Conservation (phyloP, 2,113 vertebrate genomes). For the Salvator merianae region DNA sequence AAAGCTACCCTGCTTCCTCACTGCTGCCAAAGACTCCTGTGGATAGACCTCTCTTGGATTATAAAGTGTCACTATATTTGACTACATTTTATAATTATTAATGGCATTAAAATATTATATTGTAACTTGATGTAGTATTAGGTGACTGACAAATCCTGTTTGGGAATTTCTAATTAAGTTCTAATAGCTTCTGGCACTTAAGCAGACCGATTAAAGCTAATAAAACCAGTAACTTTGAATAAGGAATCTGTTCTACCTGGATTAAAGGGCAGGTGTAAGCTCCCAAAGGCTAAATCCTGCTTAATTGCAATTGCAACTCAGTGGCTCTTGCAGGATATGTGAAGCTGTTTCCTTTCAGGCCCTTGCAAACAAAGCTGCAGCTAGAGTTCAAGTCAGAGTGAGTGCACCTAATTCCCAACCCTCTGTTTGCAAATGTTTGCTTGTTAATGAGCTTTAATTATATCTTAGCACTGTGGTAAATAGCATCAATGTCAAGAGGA, state of each 20-base stretch:
- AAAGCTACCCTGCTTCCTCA: background rate
- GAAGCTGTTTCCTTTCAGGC: background rate
- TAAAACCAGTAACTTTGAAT: constrained; percentile 16
- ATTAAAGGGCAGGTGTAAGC: constrained; percentile 16
- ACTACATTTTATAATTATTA: constrained; percentile 7
- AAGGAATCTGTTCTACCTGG: background rate
- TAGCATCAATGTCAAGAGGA: background rate
- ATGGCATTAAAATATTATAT: constrained; percentile 26
- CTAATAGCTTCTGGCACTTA: constrained; percentile 17
- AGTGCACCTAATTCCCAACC: background rate
- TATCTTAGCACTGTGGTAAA: background rate
- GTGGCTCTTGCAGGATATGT: background rate
- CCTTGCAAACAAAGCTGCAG: background rate
- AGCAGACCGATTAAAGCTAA: constrained; percentile 24
- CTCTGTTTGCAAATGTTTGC: constrained; percentile 8
- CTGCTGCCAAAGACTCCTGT: background rate
- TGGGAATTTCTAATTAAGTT: constrained; percentile 30
- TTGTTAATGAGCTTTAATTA: background rate
- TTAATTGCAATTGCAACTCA: background rate
- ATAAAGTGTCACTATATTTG: constrained; percentile 5
- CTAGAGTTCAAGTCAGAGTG: background rate
- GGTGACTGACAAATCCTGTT: constrained; percentile 15
- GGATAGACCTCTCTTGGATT: background rate
- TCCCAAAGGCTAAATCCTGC: constrained; percentile 14
- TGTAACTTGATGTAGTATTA: constrained; percentile 11